Evolutionary conservation across 2,113 vertebrate species (phyloP).

Genomic region (Ammospiza nelsoni): DNA sequence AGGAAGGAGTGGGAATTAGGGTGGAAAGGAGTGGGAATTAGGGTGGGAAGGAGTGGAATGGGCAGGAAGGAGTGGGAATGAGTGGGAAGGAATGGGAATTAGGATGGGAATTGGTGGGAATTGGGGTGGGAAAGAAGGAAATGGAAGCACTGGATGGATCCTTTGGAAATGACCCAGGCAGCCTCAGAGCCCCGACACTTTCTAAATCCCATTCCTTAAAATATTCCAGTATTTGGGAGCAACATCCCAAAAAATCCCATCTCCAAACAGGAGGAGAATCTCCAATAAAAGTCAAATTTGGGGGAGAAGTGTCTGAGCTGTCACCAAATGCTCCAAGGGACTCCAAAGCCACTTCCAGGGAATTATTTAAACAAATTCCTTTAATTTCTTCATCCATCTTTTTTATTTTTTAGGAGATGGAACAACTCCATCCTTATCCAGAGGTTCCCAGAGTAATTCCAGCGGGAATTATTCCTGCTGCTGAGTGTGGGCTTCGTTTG

Average conservation of each 20-base stretch:
- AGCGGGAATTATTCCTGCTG: not conserved
- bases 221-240: not conserved
- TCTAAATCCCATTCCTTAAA: not conserved
- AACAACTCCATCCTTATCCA: not conserved
- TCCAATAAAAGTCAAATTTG: not conserved
- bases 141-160: not conserved
- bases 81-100: not conserved
- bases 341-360: not conserved
- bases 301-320: not conserved
- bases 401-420: not conserved
- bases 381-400: not conserved
- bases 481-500: not conserved
- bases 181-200: rapidly evolving
- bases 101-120: not conserved
- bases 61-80: no score
- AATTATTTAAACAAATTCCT: not conserved
- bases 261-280: rapidly evolving
- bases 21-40: no score
- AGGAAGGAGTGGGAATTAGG: not conserved
- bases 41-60: not conserved
- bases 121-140: rapidly evolving
- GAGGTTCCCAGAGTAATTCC: not conserved
- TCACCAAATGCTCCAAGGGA: rapidly evolving
- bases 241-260: not conserved
- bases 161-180: not conserved